phyloP scores from a whole-genome alignment of 2,797 vertebrate species.

The Sebastiscus tertius region DNA sequence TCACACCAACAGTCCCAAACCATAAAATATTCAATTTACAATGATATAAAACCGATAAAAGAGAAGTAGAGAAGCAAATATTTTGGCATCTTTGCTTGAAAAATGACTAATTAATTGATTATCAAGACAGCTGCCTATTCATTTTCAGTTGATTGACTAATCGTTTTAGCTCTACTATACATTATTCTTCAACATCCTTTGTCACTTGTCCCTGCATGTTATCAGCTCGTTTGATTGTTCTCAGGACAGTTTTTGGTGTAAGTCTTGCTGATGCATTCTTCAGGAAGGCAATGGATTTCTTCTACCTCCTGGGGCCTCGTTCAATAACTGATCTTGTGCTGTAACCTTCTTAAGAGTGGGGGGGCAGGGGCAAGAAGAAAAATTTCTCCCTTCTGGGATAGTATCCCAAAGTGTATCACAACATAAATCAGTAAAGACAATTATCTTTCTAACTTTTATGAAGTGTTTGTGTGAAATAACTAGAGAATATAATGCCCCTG shows the following conservation, averaged over 20 bases:
- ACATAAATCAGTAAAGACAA: conserved; percentile 20
- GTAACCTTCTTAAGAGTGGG: conserved; percentile 32
- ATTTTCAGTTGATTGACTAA: not conserved
- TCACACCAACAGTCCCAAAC: not conserved
- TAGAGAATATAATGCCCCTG: not conserved
- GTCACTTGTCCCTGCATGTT: not conserved
- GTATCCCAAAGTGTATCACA: conserved; percentile 16
- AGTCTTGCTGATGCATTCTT: conserved; percentile 33
- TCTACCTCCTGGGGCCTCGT: conserved; percentile 18
- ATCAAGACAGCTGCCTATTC: not conserved
- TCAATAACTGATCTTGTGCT: conserved; percentile 46
- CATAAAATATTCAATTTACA: not conserved
- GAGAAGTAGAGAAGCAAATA: not conserved
- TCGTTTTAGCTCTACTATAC: not conserved
- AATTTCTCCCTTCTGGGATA: conserved; percentile 31
- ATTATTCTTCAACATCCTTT: not conserved
- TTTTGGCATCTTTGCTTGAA: not conserved
- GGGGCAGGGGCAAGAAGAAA: conserved; percentile 17
- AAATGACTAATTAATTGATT: not conserved
- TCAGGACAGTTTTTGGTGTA: not conserved
- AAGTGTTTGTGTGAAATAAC: no score
- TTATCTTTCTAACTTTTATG: not conserved
- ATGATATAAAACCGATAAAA: not conserved
- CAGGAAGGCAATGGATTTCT: conserved; percentile 39
- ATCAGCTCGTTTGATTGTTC: not conserved